Base-by-base conservation (phyloP, 2,113 vertebrate genomes). In the Tragelaphus imberbis region DNA sequence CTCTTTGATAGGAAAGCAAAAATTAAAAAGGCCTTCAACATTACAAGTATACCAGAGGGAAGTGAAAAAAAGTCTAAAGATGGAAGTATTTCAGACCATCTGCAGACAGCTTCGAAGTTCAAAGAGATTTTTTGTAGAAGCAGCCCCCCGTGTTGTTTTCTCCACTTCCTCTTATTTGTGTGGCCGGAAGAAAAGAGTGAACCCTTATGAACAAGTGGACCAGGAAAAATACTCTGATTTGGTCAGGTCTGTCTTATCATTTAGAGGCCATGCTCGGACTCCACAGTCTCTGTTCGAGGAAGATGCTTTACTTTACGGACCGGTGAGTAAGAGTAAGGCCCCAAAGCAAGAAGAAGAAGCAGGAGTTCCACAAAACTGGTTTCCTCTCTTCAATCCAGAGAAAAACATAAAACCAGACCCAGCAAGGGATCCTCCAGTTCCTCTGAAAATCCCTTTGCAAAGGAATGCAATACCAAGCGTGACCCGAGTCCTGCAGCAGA, bases 401-500 rank as follows among this genome's bases (percentile, higher is more conserved):
- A 99, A 98, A 95, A 97, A 13, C 8, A 30, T 61, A 91, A 75
- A 80, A 19, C 94, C 97, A 79, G 98, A 98, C 58, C 30, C 91
- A 11, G 4, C 88, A 51, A n/a, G 91, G 13, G 97, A 98, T 17
- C 91, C 97, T 8, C 97, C 92, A 16, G 51, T 86, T 8, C 99
- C 99, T 33, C 2, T 98, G 79, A 99, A 99, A 98, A 99, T 99
- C 9, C 13, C 53, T 15, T 98, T 99, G 28, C 98, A 98, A 36
- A 99, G 97, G 90, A 87, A 2, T 0, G 75, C 91, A 11, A 87
- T 97, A 27, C 99, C 99, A 7, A 99, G 99, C 30, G 99, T 99
- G 92, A 99, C 99, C 5, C 98, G 98, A 15, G 96, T 99, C 82
- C 99, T 99, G 56, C 99, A 99, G n/a, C 98, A 99, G 97, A 99